phyloP scores from a whole-genome alignment of 2,888 invertebrate genomes.

The Diarsia brunnea region DNA sequence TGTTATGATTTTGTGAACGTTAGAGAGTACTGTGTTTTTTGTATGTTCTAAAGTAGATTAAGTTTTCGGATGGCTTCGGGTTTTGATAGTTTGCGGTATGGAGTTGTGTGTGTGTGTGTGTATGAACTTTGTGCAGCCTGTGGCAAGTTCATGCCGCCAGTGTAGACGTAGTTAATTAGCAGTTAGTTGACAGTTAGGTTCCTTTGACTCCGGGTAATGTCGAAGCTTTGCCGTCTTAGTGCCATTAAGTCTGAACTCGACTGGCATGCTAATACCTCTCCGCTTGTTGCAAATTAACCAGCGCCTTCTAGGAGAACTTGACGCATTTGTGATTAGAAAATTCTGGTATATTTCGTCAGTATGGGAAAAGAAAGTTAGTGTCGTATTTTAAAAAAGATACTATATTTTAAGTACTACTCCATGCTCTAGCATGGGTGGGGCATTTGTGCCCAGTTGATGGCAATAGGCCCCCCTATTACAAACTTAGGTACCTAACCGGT shows the following conservation, averaged over 20 bases:
- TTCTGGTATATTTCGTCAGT: neutral
- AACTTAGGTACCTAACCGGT: too few relatives aligned
- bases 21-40: conserved; percentile 66
- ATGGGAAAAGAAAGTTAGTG: neutral
- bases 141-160: conserved; percentile 67
- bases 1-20: conserved; percentile 79
- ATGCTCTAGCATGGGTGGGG: too few relatives aligned
- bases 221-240: conserved; percentile 74
- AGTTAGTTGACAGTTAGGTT: conserved; percentile 81
- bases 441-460: too few relatives aligned
- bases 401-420: neutral
- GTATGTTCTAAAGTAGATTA: conserved; percentile 69
- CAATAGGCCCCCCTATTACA: too few relatives aligned
- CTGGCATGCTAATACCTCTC: conserved; percentile 52
- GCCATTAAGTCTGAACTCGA: conserved; percentile 67
- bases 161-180: conserved; percentile 81
- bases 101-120: conserved; percentile 69
- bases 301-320: conserved; percentile 16
- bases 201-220: conserved; percentile 80
- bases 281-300: conserved; percentile 41
- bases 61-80: conserved; percentile 67
- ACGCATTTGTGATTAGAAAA: conserved; percentile 6
- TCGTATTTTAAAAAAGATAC: neutral
- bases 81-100: conserved; percentile 70
- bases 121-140: conserved; percentile 66